Evolutionary conservation across 2,888 invertebrate genomes (phyloP), one percentile per base, ranked within the genome.

Genomic region (Leucozona laternaria): DNA sequence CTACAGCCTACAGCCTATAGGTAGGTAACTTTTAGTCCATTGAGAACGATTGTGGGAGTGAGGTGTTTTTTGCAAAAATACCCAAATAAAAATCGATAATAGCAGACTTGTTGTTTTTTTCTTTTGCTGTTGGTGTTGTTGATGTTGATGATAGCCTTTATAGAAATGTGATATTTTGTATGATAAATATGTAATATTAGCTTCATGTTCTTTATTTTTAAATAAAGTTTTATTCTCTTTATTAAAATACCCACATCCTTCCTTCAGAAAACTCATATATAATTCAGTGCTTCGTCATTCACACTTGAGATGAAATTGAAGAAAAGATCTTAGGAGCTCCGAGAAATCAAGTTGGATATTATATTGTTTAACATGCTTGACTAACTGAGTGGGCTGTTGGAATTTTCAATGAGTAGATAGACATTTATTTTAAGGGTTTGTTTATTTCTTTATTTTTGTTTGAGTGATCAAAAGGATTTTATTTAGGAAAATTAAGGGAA

Each of bases 41-140:
- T 58, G 20, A 40, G 40, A 40, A 40, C 20, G 8, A 20, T 40
- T 37, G 37, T 22, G 40, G 60, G 37, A 8, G 37, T 60, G 60
- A 37, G 60, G 37, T 60, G 2, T 60, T 60, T 58, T 58, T 60
- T 60, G 13, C 20, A 60, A 60, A 60, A 60, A 40, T 3, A 0
- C 13, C n/a, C 28, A 17, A 28, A 25, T 45, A 28, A 64, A 45
- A 64, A 64, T 64, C 64, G 28, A 64, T 64, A 64, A 45, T 64
- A 5, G 4, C 64, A 64, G 64, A 64, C 64, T 64, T 43, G 64
- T 45, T 40, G n/a, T 62, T 62, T 22, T 62, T 22, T 62, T 25
- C 1, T 31, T 31, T 0, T n/a, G n/a, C n/a, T n/a, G n/a, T 43
- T 31, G n/a, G 11, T 20, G 17, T 22, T 58, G 6, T 34, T 58